phyloP scores from a whole-genome alignment of 2,888 invertebrate genomes.

The Plagodis pulveraria region DNA sequence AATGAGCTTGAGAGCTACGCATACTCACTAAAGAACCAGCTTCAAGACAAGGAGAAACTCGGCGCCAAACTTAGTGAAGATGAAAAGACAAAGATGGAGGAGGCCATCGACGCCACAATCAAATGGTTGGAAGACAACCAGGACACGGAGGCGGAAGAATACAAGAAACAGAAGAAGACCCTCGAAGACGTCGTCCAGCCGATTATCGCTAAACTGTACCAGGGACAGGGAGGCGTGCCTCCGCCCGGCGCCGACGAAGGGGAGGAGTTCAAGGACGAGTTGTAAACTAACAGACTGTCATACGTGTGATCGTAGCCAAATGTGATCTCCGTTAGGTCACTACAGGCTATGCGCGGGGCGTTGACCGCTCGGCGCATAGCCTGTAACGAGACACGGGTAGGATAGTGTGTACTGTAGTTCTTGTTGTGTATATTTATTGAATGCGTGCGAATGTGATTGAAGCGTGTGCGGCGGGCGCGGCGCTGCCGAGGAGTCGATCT shows the following conservation, averaged over 20 bases:
- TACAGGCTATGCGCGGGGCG: constrained; percentile 48
- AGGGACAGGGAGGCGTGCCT: constrained; percentile 92
- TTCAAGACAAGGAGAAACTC: constrained; percentile 98
- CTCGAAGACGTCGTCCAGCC: constrained; percentile 98
- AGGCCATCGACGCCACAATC: constrained; percentile 98
- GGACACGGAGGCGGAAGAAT: constrained; percentile 96
- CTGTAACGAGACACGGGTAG: constrained; percentile 59
- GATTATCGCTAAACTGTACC: constrained; percentile 98
- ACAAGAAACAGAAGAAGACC: constrained; percentile 97
- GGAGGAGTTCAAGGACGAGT: constrained; percentile 93
- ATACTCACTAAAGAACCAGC: constrained; percentile 98
- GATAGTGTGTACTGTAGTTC: constrained; percentile 56
- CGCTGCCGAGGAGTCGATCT: constrained; percentile 49
- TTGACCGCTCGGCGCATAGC: constrained; percentile 41
- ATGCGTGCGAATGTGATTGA: constrained; percentile 46
- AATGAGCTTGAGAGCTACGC: constrained; percentile 99
- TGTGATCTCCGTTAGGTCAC: constrained; percentile 67
- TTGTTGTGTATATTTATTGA: constrained; percentile 81
- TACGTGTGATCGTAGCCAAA: constrained; percentile 69
- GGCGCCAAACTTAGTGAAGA: constrained; percentile 95
- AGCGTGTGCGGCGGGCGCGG: constrained; percentile 56
- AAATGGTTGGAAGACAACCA: constrained; percentile 99
- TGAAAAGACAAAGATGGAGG: constrained; percentile 97
- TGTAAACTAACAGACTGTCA: constrained; percentile 84
- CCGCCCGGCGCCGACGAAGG: constrained; percentile 90